Evolutionary conservation across 2,797 vertebrate species (phyloP).

Genomic region (Anabacerthia variegaticeps): DNA sequence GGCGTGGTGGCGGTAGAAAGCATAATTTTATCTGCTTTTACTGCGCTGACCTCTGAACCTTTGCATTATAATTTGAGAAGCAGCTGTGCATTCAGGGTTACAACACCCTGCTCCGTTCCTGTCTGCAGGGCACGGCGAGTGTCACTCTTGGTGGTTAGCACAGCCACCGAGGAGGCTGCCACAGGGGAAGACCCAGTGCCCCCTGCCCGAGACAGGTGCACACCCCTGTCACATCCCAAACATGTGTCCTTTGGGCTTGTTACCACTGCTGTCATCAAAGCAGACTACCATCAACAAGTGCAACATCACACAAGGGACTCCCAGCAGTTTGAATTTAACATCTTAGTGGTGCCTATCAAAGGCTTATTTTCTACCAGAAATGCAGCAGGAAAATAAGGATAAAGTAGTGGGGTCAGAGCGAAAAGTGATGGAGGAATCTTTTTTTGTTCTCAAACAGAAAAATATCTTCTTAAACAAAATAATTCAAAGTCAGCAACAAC

Average conservation of each 20-base stretch:
- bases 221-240: not conserved
- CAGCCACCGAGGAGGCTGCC: not conserved
- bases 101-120: not conserved
- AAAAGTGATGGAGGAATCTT: not conserved
- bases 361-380: not conserved
- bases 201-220: conserved; percentile 38
- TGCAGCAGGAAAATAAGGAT: not conserved
- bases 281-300: not conserved
- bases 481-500: not conserved
- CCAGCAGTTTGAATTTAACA: not conserved
- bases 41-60: conserved; percentile 56
- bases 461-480: not conserved
- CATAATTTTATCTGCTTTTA: conserved; percentile 65
- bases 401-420: not conserved
- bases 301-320: not conserved
- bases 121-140: not conserved
- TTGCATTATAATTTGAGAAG: conserved; percentile 53
- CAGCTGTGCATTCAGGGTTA: conserved; percentile 61
- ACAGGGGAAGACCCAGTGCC: not conserved
- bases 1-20: not conserved
- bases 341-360: not conserved
- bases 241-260: not conserved
- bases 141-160: conserved; percentile 35
- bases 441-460: not conserved
- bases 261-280: conserved; percentile 6